A percentile compares a stretch with the other conserved stretches of the same genome.
Conservation (phyloP, 2,888 invertebrate genomes). For the Bedellia somnulentella region DNA sequence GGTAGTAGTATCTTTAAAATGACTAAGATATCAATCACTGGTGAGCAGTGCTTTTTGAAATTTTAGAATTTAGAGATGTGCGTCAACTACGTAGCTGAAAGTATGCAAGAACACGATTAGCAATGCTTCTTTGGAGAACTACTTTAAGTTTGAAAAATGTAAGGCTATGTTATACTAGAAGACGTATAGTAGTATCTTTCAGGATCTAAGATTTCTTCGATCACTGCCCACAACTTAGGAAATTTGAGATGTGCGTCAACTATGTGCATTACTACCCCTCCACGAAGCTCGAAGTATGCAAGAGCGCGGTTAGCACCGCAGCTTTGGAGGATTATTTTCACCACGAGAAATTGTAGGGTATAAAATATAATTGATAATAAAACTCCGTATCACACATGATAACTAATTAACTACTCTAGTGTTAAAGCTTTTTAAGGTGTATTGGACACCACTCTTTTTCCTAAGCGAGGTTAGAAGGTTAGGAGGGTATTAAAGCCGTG, state of each 20-base stretch:
- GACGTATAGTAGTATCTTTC: slow-evolving; percentile 38
- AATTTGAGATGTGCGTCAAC: slow-evolving; percentile 99
- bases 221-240: too few species aligned
- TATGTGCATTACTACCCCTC: slow-evolving; percentile 97
- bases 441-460: too few species aligned
- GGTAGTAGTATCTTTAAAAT: too few species aligned
- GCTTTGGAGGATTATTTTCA: slow-evolving; percentile 83
- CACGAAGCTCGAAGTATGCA: slow-evolving; percentile 90
- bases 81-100: slow-evolving; percentile 96
- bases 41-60: too few species aligned
- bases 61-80: too few species aligned
- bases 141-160: slow-evolving; percentile 85
- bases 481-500: too few species aligned
- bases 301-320: slow-evolving; percentile 87
- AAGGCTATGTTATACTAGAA: slow-evolving; percentile 58
- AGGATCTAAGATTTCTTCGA: background rate
- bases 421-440: too few species aligned
- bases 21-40: too few species aligned
- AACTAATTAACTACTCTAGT: too few species aligned
- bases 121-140: slow-evolving; percentile 77
- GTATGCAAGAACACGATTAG: slow-evolving; percentile 95
- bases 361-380: too few species aligned
- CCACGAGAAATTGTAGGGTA: slow-evolving; percentile 81
- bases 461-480: too few species aligned
- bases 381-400: too few species aligned